phyloP scores from a whole-genome alignment of 1,140 invertebrate genomes.

The Bactericera cockerelli region DNA sequence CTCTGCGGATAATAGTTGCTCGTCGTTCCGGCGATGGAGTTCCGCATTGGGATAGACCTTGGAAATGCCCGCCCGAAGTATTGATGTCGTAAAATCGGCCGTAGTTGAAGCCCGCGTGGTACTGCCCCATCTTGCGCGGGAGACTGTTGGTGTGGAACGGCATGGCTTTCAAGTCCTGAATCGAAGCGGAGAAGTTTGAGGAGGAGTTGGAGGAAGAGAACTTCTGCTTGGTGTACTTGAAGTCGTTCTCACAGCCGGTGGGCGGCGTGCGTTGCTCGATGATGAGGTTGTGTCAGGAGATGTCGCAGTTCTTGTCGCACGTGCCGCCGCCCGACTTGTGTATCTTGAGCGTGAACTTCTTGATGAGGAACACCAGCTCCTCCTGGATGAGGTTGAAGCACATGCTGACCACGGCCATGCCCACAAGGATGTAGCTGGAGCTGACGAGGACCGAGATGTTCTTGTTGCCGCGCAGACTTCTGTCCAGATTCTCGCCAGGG shows the following conservation, averaged over 20 bases:
- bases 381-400: conserved; percentile 93
- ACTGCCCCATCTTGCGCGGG: neutral
- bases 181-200: conserved; percentile 20
- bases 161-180: neutral
- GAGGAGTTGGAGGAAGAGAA: conserved; percentile 30
- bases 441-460: conserved; percentile 63
- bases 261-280: conserved; percentile 25
- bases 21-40: conserved; percentile 38
- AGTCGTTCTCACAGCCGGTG: conserved; percentile 25
- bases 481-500: conserved; percentile 31
- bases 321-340: neutral
- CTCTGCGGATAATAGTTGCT: conserved; percentile 20
- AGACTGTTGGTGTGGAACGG: neutral
- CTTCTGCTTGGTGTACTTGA: conserved; percentile 6
- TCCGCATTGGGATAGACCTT: conserved; percentile 22
- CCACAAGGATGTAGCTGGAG: conserved; percentile 78
- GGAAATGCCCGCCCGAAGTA: neutral
- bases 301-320: conserved; percentile 17
- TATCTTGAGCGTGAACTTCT: conserved; percentile 1
- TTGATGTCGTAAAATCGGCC: conserved; percentile 2
- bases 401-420: conserved; percentile 90
- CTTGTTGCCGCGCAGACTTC: conserved; percentile 28
- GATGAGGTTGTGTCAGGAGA: conserved; percentile 23
- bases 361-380: conserved; percentile 35
- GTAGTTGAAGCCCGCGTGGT: conserved; percentile 31